Evolutionary conservation across 2,888 invertebrate species (phyloP), one percentile per base, ranked within the genome.

Genomic region (Alsophila aescularia): DNA sequence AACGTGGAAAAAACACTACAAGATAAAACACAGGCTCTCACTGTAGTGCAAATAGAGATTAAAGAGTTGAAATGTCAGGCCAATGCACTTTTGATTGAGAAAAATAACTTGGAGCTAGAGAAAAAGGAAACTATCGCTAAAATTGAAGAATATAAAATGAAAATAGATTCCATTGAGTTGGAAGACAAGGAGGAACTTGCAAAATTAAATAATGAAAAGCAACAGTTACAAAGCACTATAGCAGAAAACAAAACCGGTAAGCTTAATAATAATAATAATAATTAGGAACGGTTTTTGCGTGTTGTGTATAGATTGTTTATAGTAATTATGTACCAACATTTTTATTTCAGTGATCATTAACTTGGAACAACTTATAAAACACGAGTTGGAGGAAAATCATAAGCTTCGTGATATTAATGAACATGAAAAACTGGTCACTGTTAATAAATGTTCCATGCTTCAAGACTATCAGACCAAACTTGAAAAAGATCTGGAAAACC

Each of bases 391-490:
- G 39, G 65, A 74, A 47, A 73, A 77, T 13, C 63, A 70, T n/a
- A 66, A 73, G 36, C 61, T 73, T 3, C 61, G 62, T 14, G 72
- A 78, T 36, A 69, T 75, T 24, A 59, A 63, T 15, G 69, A 56
- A 41, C 64, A 65, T n/a, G 79, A 83, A 27, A 81, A 79, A 67
- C 29, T 75, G 2, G 70, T 66, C 14, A 52, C 81, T 1, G 43
- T 62, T 7, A 76, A 78, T 58, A 81, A 82, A 72, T 85, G 78
- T 55, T 64, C 71, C 10, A 61, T 79, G 12, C 62, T 87, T 27
- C 72, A 84, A 71, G 78, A 83, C 21, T 77, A 75, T 54, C 79
- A 83, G 15, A 63, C 54, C 3, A 84, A 80, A 64, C 80, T 82
- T 0, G 81, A 83, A 52, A 65, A 67, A 63, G 73, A 76, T 41